Evolutionary conservation across 35 echinoderm and acorn worm species (phyloP).

Genomic region (Amphiura filiformis): DNA sequence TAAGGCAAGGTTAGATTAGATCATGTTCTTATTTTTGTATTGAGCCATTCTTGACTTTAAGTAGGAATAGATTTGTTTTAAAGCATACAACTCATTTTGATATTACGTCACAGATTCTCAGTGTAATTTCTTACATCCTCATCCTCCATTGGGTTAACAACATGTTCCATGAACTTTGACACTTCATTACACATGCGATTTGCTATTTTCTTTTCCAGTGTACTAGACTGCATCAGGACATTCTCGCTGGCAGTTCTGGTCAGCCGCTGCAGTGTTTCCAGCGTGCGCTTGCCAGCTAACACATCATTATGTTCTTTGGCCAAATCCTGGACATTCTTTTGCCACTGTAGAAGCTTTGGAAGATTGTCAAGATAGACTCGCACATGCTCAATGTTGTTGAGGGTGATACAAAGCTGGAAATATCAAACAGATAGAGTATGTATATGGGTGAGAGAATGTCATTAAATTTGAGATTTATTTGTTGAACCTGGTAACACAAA

Average conservation of each 20-base stretch:
- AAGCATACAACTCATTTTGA: no score
- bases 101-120: no score
- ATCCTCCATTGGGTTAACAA: slow-evolving; percentile 51
- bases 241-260: slow-evolving; percentile 64
- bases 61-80: no score
- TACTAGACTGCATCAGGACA: slow-evolving; percentile 50
- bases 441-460: neutral
- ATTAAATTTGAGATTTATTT: no score
- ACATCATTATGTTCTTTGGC: slow-evolving; percentile 62
- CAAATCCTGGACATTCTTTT: slow-evolving; percentile 59
- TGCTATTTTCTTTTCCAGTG: slow-evolving; percentile 72
- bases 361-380: slow-evolving; percentile 86
- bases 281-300: slow-evolving; percentile 71
- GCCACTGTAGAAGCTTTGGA: slow-evolving; percentile 78
- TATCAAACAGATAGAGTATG: no score
- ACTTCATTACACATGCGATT: slow-evolving; percentile 84
- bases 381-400: slow-evolving; percentile 99
- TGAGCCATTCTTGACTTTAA: no score
- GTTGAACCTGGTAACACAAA: no score
- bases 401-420: slow-evolving; percentile 93
- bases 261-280: slow-evolving; percentile 73
- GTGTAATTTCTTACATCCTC: slow-evolving; percentile 47
- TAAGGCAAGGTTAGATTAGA: no score
- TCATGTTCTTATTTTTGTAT: no score
- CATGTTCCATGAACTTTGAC: slow-evolving; percentile 60